Conservation (phyloP, 1,140 invertebrate genomes). For the Acromyrmex echinatior region DNA sequence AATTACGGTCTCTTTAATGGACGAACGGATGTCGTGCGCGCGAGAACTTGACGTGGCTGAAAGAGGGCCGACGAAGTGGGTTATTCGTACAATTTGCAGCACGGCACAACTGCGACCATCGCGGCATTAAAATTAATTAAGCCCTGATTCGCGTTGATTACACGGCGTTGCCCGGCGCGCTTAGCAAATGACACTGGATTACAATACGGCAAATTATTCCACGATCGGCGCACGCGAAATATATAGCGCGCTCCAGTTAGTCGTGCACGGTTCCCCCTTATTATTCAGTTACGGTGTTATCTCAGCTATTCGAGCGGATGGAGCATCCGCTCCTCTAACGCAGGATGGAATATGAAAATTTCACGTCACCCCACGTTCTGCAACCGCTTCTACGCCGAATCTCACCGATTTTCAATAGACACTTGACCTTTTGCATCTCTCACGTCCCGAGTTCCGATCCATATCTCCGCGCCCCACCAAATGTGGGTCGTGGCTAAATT, state of each 20-base stretch:
- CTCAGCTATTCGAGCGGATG: neutral
- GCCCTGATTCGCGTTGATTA: constrained; percentile 25
- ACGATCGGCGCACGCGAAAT: neutral
- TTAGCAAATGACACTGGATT: constrained; percentile 32
- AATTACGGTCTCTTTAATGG: constrained; percentile 26
- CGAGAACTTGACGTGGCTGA: neutral
- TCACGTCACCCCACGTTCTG: neutral
- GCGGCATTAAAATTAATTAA: constrained; percentile 50
- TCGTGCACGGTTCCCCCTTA: neutral
- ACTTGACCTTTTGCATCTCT: constrained; percentile 45
- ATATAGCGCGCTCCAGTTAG: constrained; percentile 13
- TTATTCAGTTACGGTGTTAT: neutral
- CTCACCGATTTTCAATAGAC: constrained; percentile 43
- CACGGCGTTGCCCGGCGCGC: neutral
- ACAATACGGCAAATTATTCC: constrained; percentile 20
- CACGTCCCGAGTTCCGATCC: constrained; percentile 1
- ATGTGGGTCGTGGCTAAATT: constrained; percentile 44
- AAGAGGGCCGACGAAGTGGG: neutral
- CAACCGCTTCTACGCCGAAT: constrained; percentile 16
- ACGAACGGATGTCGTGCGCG: neutral
- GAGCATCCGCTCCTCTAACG: neutral
- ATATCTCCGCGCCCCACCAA: neutral
- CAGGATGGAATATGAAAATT: neutral
- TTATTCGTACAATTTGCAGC: constrained; percentile 31
- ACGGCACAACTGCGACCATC: constrained; percentile 1